phyloP scores from a whole-genome alignment of 1,140 invertebrate species.

The Branchinecta lindahli region DNA sequence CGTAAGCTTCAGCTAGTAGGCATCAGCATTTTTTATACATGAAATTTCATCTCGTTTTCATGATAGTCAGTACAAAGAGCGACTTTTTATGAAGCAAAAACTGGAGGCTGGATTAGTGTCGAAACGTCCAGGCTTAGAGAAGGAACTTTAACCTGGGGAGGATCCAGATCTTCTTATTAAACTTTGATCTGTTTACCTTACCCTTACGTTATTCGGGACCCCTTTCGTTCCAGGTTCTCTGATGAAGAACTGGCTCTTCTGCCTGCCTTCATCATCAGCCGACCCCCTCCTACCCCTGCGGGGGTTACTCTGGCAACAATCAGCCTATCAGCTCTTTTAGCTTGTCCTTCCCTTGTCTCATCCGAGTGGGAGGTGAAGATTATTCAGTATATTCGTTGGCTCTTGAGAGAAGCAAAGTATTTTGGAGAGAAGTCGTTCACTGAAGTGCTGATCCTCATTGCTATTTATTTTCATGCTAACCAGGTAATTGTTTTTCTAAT shows the following conservation, averaged over 20 bases:
- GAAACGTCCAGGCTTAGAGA: too few species aligned
- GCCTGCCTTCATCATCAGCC: conserved; percentile 68
- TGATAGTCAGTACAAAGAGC: too few species aligned
- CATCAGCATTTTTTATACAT: too few species aligned
- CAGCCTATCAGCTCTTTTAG: conserved; percentile 83
- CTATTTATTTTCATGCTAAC: conserved; percentile 91
- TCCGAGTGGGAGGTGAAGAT: conserved; percentile 68
- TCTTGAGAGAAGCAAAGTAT: conserved; percentile 52
- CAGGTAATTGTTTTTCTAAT: background rate
- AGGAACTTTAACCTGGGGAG: too few species aligned
- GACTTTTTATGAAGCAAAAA: too few species aligned
- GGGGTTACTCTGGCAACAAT: conserved; percentile 85
- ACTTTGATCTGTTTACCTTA: background rate
- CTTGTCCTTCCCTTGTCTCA: conserved; percentile 71
- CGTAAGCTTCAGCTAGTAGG: too few species aligned
- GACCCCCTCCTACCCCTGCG: conserved; percentile 71
- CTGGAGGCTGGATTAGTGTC: too few species aligned
- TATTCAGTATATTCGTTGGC: conserved; percentile 89
- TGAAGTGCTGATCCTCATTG: conserved; percentile 90
- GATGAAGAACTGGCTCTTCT: conserved; percentile 79
- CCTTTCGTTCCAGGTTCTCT: conserved; percentile 43
- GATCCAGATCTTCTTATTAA: too few species aligned
- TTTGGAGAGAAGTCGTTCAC: conserved; percentile 43
- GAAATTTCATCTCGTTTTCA: too few species aligned
- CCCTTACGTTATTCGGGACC: background rate